Evolutionary conservation across 2,797 vertebrate species (phyloP).

Genomic region (Dicrostonyx torquatus): DNA sequence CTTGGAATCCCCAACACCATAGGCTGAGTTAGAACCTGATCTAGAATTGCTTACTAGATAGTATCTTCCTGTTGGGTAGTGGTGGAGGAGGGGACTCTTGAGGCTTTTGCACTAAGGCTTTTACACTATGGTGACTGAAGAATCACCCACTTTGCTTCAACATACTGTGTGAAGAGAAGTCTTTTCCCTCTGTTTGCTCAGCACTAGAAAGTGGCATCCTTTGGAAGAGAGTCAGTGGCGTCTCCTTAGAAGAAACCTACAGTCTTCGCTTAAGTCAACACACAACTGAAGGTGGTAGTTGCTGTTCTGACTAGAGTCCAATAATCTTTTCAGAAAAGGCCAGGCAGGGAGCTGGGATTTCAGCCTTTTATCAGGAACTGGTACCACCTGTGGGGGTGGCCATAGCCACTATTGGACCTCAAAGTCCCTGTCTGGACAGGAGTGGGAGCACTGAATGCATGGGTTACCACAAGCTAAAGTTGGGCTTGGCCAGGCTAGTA

Average conservation of each 20-base stretch:
- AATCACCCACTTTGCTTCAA: neutral
- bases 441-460: neutral
- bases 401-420: neutral
- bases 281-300: neutral
- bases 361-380: slow-evolving; percentile 75
- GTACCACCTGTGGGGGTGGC: neutral
- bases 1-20: neutral
- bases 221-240: slow-evolving; percentile 8
- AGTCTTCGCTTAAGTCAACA: neutral
- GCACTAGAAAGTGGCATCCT: neutral
- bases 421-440: neutral
- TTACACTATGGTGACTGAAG: neutral
- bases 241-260: neutral
- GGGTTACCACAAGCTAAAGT: slow-evolving; percentile 67
- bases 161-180: neutral
- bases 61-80: neutral
- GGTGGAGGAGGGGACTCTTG: neutral
- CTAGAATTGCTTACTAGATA: neutral
- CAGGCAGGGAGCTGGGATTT: neutral
- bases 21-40: slow-evolving; percentile 24
- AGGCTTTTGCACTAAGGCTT: neutral
- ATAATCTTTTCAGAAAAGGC: slow-evolving; percentile 4
- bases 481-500: neutral
- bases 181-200: slow-evolving; percentile 29
- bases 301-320: neutral